phyloP scores from a whole-genome alignment of 2,797 vertebrate species.

The Odontamblyopus rebecca region DNA sequence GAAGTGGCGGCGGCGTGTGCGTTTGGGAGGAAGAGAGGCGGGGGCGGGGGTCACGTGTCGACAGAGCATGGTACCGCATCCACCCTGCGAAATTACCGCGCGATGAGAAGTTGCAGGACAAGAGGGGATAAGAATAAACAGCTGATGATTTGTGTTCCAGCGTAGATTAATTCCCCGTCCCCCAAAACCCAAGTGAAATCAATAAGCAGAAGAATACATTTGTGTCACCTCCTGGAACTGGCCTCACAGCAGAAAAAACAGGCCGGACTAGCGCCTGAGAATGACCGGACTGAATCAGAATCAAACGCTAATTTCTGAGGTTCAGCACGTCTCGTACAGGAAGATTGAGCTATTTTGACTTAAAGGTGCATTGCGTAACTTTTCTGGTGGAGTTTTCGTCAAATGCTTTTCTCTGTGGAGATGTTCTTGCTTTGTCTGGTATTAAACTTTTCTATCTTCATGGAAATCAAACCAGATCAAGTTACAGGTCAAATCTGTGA shows the following conservation, averaged over 20 bases:
- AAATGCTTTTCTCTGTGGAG: no score
- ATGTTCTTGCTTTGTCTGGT: no score
- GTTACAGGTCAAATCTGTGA: no score
- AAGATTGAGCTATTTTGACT: no score
- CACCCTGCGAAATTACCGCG: constrained; percentile 67
- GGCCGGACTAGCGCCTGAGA: constrained; percentile 25
- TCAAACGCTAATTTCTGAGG: not conserved
- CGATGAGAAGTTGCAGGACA: constrained; percentile 56
- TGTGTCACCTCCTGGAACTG: constrained; percentile 60
- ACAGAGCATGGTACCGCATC: constrained; percentile 75
- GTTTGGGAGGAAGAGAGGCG: constrained; percentile 42
- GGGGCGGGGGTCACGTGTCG: constrained; percentile 56
- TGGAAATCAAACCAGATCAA: no score
- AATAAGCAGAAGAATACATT: constrained; percentile 72
- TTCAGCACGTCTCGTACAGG: not conserved
- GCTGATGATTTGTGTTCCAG: constrained; percentile 69
- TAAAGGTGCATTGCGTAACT: no score
- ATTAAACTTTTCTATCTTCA: no score
- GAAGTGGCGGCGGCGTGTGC: constrained; percentile 24
- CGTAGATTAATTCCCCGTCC: constrained; percentile 66
- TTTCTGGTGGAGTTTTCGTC: no score
- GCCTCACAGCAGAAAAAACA: constrained; percentile 56
- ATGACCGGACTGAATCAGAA: constrained; percentile 16
- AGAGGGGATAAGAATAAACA: constrained; percentile 65
- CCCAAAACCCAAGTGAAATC: constrained; percentile 59